phyloP scores from a whole-genome alignment of 1,140 invertebrate species.

The Dendroctonus ponderosae region DNA sequence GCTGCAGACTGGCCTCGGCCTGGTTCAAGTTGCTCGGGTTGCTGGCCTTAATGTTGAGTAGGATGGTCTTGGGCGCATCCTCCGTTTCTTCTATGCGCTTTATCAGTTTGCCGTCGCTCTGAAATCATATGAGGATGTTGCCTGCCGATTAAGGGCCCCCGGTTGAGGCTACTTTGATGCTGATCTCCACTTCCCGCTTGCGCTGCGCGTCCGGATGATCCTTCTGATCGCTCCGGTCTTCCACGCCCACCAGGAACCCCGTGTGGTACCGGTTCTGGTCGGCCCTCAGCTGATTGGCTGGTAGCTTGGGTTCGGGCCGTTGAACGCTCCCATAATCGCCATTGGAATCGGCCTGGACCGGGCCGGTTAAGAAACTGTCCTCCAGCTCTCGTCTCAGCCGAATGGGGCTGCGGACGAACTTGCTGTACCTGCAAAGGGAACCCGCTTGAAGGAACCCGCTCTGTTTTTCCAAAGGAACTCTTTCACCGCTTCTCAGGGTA shows the following conservation, averaged over 20 bases:
- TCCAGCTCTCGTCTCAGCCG: constrained; percentile 19
- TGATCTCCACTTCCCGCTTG: constrained; percentile 23
- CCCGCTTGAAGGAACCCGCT: too few relatives aligned
- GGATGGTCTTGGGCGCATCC: constrained; percentile 17
- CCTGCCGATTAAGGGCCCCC: background rate
- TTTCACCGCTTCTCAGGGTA: constrained; percentile 1
- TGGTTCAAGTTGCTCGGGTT: constrained; percentile 1
- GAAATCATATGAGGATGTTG: background rate
- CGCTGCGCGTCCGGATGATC: background rate
- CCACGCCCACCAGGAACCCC: background rate
- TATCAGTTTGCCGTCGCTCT: constrained; percentile 24
- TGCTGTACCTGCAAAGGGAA: constrained; percentile 19
- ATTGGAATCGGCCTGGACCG: constrained; percentile 5
- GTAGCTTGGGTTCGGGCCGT: constrained; percentile 11
- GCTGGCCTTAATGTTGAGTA: constrained; percentile 24
- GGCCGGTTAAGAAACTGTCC: constrained; percentile 1
- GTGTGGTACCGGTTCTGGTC: constrained; percentile 9
- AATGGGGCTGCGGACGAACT: constrained; percentile 25
- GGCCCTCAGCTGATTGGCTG: background rate
- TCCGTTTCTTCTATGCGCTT: constrained; percentile 27
- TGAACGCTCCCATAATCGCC: constrained; percentile 4
- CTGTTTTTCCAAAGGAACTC: background rate
- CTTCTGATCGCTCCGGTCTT: background rate
- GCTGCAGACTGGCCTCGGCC: too few relatives aligned
- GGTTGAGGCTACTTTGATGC: constrained; percentile 13